These are phyloP conservation scores for Caranx ignobilis DNA, from an alignment of 2,113 vertebrate genomes.

Conservation along the genomic window DNA sequence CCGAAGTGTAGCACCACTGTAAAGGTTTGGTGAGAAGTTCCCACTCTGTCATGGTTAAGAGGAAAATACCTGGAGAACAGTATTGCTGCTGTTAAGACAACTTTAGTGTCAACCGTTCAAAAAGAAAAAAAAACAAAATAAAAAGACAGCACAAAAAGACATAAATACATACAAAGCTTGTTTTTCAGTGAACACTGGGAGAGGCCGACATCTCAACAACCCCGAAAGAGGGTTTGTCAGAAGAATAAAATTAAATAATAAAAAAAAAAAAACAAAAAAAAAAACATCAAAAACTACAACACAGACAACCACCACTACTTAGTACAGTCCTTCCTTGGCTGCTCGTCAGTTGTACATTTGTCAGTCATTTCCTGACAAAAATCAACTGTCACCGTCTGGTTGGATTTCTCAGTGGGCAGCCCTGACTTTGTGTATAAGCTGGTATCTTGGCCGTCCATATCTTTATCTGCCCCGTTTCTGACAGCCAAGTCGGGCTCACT, in stretches of 20 bases:
- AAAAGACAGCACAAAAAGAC: constrained; percentile 72
- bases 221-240: constrained; percentile 82
- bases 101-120: constrained; percentile 86
- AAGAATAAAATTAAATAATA: constrained; percentile 82
- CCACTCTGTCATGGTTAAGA: constrained; percentile 78
- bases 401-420: constrained; percentile 88
- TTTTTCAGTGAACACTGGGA: constrained; percentile 88
- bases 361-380: constrained; percentile 99
- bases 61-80: constrained; percentile 85
- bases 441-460: constrained; percentile 82
- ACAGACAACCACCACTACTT: constrained; percentile 78
- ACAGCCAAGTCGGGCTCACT: constrained; percentile 82
- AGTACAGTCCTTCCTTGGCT: constrained; percentile 95
- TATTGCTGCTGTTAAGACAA: constrained; percentile 91
- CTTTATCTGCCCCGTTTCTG: constrained; percentile 79
- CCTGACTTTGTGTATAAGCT: constrained; percentile 82
- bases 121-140: constrained; percentile 43
- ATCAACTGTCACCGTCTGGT: constrained; percentile 97
- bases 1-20: constrained; percentile 83
- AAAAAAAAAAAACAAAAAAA: constrained; percentile 42
- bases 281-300: constrained; percentile 47
- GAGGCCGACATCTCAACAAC: constrained; percentile 88
- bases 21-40: constrained; percentile 78
- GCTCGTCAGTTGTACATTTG: constrained; percentile 99
- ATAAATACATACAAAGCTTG: constrained; percentile 83